phyloP scores from a whole-genome alignment of 2,113 vertebrate genomes.

The Peromyscus californicus region DNA sequence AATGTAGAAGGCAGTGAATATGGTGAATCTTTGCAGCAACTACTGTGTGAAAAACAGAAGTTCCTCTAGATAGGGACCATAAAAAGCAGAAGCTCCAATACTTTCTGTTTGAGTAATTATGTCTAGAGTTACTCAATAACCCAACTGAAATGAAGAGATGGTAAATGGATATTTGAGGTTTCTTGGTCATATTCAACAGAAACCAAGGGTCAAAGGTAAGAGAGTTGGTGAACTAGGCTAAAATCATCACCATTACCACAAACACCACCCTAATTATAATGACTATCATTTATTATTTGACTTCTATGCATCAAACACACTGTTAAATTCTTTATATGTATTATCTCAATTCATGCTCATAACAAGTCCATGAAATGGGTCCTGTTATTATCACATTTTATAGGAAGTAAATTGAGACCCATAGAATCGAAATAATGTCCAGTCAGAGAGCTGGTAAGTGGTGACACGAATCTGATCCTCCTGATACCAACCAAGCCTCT shows the following conservation, averaged over 20 bases:
- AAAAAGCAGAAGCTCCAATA: background rate
- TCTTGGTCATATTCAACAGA: background rate
- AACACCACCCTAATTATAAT: conserved; percentile 3
- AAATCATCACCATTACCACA: background rate
- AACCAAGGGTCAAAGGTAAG: conserved; percentile 37
- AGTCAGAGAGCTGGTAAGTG: background rate
- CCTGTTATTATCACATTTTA: conserved; percentile 61
- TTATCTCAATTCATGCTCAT: conserved; percentile 21
- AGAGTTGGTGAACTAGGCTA: background rate
- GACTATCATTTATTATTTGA: conserved; percentile 40
- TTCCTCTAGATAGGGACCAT: background rate
- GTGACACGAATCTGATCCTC: background rate
- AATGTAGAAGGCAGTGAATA: background rate
- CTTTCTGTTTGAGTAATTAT: background rate
- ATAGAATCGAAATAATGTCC: conserved; percentile 39
- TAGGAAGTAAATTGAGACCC: conserved; percentile 37
- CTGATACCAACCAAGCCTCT: background rate
- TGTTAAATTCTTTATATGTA: conserved; percentile 16
- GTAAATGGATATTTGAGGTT: conserved; percentile 6
- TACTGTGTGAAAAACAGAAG: background rate
- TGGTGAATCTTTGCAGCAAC: background rate
- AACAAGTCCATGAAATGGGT: conserved; percentile 55
- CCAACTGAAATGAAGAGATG: background rate
- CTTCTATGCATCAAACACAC: conserved; percentile 9
- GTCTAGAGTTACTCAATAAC: background rate